Percentiles rank a stretch among this genome's conserved stretches.
Conservation (phyloP, 2,113 vertebrate genomes). For the Seriola dumerili region DNA sequence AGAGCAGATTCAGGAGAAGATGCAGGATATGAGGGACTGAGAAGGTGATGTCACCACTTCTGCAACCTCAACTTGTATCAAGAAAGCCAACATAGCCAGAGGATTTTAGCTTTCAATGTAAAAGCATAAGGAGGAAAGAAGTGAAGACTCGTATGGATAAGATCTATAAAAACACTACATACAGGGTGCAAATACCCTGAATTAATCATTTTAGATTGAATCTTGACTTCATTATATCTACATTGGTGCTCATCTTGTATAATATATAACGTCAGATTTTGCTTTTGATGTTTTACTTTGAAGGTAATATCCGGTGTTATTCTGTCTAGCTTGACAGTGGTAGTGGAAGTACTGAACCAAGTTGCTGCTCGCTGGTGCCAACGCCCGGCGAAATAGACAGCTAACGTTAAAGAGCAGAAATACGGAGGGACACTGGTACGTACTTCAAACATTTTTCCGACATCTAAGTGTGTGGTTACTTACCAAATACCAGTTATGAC, state of each 20-base stretch:
- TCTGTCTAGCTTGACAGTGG: constrained; percentile 2
- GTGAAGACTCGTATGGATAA: no score
- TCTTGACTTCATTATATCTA: neutral
- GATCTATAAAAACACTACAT: neutral
- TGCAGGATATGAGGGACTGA: neutral
- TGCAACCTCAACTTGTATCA: constrained; percentile 36
- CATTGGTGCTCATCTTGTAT: no score
- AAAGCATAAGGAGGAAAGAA: neutral
- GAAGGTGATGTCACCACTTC: constrained; percentile 69
- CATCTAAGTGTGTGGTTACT: accelerated
- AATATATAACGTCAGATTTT: neutral
- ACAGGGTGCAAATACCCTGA: accelerated
- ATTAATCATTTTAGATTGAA: accelerated
- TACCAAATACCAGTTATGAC: no score
- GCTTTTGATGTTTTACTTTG: constrained; percentile 29
- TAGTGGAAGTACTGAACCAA: constrained; percentile 46
- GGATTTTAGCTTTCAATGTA: constrained; percentile 39
- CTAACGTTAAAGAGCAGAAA: constrained; percentile 32
- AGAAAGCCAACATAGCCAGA: neutral
- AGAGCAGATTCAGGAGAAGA: constrained; percentile 11
- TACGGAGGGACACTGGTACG: constrained; percentile 49
- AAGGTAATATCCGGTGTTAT: constrained; percentile 3
- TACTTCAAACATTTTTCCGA: neutral
- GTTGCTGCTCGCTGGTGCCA: constrained; percentile 76
- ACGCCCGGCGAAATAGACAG: constrained; percentile 75